phyloP scores from a whole-genome alignment of 2,888 invertebrate species.

The Leptarthrus brevirostris region DNA sequence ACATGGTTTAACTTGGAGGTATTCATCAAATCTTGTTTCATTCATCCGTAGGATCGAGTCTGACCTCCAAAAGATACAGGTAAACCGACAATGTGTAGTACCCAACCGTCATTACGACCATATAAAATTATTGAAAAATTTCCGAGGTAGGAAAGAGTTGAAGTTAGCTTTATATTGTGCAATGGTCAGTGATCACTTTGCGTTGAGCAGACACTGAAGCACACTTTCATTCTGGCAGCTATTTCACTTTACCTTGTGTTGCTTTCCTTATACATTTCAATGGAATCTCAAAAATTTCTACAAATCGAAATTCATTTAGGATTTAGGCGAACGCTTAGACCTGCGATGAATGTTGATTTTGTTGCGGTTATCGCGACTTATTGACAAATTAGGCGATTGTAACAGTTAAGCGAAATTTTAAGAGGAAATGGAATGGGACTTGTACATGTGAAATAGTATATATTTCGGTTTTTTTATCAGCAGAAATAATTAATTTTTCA shows the following conservation, averaged over 20 bases:
- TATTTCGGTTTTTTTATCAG: too few relatives aligned
- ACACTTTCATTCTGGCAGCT: slow-evolving; percentile 4
- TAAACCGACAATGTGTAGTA: too few relatives aligned
- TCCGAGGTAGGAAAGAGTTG: background rate
- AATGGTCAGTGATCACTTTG: background rate
- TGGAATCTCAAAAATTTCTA: slow-evolving; percentile 53
- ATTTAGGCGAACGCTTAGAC: background rate
- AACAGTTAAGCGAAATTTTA: too few relatives aligned
- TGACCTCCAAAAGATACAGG: too few relatives aligned
- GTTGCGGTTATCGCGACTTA: background rate
- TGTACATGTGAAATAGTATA: too few relatives aligned
- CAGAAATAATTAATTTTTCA: too few relatives aligned
- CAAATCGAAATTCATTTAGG: slow-evolving; percentile 46
- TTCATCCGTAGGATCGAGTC: too few relatives aligned
- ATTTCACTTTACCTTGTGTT: background rate
- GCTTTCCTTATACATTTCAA: slow-evolving; percentile 50
- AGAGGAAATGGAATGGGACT: too few relatives aligned
- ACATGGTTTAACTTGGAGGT: too few relatives aligned
- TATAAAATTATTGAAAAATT: background rate
- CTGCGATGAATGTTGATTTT: slow-evolving; percentile 23
- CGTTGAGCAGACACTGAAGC: background rate
- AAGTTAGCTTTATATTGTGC: background rate
- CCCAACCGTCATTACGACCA: too few relatives aligned
- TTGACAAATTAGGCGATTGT: too few relatives aligned
- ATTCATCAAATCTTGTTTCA: too few relatives aligned